These are phyloP conservation scores for Galerucella nymphaeae DNA, from an alignment of 2,888 invertebrate species.

Conservation along the genomic window DNA sequence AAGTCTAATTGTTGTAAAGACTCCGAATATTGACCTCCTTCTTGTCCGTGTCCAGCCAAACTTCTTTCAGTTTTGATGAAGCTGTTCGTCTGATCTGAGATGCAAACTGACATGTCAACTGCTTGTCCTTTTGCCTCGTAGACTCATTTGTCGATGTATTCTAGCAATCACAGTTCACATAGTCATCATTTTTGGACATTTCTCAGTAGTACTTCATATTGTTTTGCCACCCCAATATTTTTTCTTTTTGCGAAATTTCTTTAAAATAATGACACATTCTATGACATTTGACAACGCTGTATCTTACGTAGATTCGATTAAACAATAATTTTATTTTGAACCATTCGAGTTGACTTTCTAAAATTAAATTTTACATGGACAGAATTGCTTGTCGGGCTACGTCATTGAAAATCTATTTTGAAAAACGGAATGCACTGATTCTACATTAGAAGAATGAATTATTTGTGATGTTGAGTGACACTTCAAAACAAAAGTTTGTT, in stretches of 20 bases:
- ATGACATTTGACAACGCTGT: slow-evolving; percentile 7
- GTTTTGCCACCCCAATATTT: no score
- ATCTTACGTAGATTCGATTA: slow-evolving; percentile 13
- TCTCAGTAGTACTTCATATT: not conserved
- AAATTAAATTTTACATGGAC: slow-evolving; percentile 33
- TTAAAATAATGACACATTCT: not conserved
- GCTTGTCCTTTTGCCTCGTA: no score
- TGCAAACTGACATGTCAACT: no score
- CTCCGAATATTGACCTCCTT: no score
- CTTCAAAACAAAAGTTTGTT: not conserved
- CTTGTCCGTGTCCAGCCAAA: no score
- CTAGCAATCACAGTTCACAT: no score
- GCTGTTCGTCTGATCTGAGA: no score
- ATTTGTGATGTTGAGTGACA: slow-evolving; percentile 2
- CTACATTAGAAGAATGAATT: slow-evolving; percentile 21
- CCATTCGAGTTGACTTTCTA: slow-evolving; percentile 13
- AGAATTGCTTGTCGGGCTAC: slow-evolving; percentile 39
- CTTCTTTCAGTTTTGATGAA: no score
- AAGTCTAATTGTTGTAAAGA: no score
- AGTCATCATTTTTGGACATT: not conserved
- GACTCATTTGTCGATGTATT: no score
- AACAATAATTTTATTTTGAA: slow-evolving; percentile 31
- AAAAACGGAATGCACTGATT: slow-evolving; percentile 47
- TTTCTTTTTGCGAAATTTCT: not conserved
- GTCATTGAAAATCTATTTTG: slow-evolving; percentile 50